Evolutionary conservation across 2,888 invertebrate species (phyloP).

Genomic region (Cephus rjabovi): DNA sequence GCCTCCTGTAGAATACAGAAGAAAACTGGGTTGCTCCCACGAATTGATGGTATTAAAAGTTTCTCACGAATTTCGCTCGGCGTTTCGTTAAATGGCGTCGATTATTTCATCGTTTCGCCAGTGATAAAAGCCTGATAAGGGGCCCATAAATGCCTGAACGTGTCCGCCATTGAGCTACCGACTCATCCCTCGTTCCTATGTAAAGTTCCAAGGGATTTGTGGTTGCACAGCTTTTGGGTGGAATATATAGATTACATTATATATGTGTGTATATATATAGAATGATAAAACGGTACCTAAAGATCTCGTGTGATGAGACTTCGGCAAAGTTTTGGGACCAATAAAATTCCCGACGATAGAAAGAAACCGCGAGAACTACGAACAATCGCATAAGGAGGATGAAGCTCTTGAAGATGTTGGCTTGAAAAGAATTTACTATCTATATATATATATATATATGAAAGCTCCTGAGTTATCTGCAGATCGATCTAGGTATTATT

Average conservation of each 20-base stretch:
- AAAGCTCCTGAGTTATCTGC: not conserved
- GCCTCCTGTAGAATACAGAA: not conserved
- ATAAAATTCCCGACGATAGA: not conserved
- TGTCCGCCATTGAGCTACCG: slow-evolving; percentile 57
- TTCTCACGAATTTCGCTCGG: not conserved
- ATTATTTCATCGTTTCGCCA: slow-evolving; percentile 31
- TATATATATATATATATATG: not conserved
- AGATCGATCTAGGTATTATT: not conserved
- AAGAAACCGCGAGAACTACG: not conserved
- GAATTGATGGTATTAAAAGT: not conserved
- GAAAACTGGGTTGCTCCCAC: not conserved
- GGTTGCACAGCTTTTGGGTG: not conserved
- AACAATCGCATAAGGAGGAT: not conserved
- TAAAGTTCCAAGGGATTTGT: slow-evolving; percentile 68
- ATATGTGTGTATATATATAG: no score
- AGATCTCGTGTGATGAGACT: no score
- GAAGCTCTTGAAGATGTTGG: not conserved
- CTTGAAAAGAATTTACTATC: not conserved
- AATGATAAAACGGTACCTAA: no score
- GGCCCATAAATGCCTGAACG: slow-evolving; percentile 28
- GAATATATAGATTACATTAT: not conserved
- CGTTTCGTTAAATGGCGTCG: slow-evolving; percentile 31
- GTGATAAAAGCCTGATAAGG: slow-evolving; percentile 33
- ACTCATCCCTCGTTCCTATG: slow-evolving; percentile 69
- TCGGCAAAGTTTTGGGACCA: not conserved